Evolutionary conservation across 2,888 invertebrate genomes (phyloP).

Genomic region (Drosophila mercatorum): DNA sequence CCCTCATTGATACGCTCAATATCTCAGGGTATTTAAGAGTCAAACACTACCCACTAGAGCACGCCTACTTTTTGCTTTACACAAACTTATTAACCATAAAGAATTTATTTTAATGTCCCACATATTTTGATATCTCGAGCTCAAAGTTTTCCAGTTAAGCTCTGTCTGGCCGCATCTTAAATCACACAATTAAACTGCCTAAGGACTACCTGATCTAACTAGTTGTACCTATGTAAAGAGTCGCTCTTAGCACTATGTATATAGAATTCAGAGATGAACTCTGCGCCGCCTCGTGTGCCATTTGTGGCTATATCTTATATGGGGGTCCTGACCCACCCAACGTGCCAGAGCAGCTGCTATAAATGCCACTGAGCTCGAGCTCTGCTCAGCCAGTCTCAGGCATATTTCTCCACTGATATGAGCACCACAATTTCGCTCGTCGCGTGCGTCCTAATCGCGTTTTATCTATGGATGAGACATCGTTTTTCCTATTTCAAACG

Average conservation of each 20-base stretch:
- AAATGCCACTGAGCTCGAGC: conserved; percentile 15
- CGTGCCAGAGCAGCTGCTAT: conserved; percentile 19
- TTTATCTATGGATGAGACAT: conserved; percentile 51
- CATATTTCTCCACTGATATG: conserved; percentile 22
- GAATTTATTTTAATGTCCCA: neutral
- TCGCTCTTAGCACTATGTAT: neutral
- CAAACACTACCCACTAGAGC: neutral
- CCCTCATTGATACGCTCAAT: no score
- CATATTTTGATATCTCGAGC: neutral
- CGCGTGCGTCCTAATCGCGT: conserved; percentile 19
- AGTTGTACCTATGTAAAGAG: neutral
- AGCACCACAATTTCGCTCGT: conserved; percentile 12
- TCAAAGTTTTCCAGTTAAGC: neutral
- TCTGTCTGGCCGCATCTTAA: neutral
- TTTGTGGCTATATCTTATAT: neutral
- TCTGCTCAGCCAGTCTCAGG: conserved; percentile 15
- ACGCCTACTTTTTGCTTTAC: neutral
- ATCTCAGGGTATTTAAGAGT: neutral
- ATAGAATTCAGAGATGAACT: conserved; percentile 1
- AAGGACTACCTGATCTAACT: no score
- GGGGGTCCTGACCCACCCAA: conserved; percentile 25
- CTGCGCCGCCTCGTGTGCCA: neutral
- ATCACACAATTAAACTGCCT: neutral
- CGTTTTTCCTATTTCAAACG: conserved; percentile 56
- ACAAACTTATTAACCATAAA: neutral